Base-by-base conservation (phyloP, 2,113 vertebrate genomes). In the Aramus guarauna region DNA sequence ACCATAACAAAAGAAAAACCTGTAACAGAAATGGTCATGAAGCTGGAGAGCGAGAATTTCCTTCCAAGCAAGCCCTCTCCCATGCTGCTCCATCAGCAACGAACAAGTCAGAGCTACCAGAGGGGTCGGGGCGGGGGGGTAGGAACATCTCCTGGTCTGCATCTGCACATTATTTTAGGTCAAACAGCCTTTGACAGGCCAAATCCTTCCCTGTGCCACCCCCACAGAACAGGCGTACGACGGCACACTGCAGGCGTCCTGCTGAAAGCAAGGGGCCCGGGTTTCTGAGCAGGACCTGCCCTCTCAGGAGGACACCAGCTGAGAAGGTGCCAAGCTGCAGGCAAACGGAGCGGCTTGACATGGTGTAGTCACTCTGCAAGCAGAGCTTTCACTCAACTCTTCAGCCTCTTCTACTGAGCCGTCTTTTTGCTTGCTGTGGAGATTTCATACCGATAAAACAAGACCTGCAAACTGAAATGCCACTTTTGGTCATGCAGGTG, bases 1-100 rank as follows among this genome's bases (percentile, higher is more conserved):
- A 97, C 96, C 97, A 92, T 94, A 94, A 97, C 96, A 95, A 95
- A 92, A 96, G 96, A 91, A 96, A 95, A 96, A 88, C 93, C 88
- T 93, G 97, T 58, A 96, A 96, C 90, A 89, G 71, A 94, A 96
- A 96, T 69, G 96, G 81, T 96, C 74, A 91, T 77, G 96, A 97
- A 79, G 79, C 81, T 78, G 89, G 60, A 73, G 80, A 60, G 67
- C 36, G 82, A 63, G 74, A 64, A 37, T 39, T 77, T 85, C 77
- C 87, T 96, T 94, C 84, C 77, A 75, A 63, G 71, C 75, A 77
- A 77, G 71, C 37, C 86, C 92, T 95, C 76, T 88, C 95, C 91
- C 82, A 9, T 0, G n/a, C 82, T 91, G 82, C 85, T 94, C 91
- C 10, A 27, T 37, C 52, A 92, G 83, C 76, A 84, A 15, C 0